Evolutionary conservation across 2,888 invertebrate species (phyloP), one percentile per base, ranked within the genome.

Genomic region (Scaptomyza caliginosa): DNA sequence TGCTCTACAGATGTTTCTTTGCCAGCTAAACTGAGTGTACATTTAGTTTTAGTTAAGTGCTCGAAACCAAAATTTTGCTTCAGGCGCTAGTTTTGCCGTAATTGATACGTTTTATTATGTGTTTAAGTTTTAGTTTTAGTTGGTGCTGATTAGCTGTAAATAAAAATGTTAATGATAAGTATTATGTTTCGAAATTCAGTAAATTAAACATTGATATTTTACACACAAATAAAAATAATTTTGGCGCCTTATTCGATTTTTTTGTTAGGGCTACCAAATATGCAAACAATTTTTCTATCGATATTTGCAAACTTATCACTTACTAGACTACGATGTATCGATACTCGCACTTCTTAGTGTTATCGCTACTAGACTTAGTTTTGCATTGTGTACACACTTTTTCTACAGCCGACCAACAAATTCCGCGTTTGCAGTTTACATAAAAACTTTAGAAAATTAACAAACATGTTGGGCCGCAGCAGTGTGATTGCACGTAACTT

Each of bases 401-500:
- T 75, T 60, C 56, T 42, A 28, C 30, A 19, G 38, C 38, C 30
- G 46, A 56, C 58, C 73, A 67, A 62, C 60, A 50, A 28, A 43
- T 50, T 65, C 46, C 52, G 54, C 52, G 45, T 43, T 82, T 67
- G 59, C 55, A 46, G 54, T 65, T 67, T 60, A 43, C 32, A 24
- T 54, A 13, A 66, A 59, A 52, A 45, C n/a, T 52, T 50, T 45
- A 62, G 23, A 51, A 51, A 67, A 69, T 52, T 62, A 65, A 48
- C 62, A 87, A 89, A 76, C 4, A 91, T 91, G 91, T 89, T 91
- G 84, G 89, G 88, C 69, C 90, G 91, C 80, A 80, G 87, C 76
- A 82, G 87, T 79, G 77, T 90, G 51, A 89, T 91, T 76, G 89
- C 88, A 75, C 90, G 86, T 21, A 90, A 90, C 60, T 76, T 89